These are phyloP conservation scores for Condylostylus longicornis DNA, from an alignment of 1,140 invertebrate genomes.

Conservation along the genomic window DNA sequence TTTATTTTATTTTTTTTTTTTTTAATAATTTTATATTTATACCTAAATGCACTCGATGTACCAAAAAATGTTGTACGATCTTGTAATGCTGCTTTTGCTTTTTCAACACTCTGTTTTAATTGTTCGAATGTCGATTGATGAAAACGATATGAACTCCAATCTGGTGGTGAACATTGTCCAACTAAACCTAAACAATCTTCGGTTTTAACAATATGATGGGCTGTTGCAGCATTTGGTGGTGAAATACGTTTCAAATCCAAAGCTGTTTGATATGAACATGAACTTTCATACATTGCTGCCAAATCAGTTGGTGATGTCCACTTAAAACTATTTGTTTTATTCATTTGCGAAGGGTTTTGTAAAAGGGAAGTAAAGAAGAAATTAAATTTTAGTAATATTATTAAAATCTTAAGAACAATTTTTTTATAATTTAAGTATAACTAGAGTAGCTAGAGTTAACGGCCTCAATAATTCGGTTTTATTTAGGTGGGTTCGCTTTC, in stretches of 20 bases:
- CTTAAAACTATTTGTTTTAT: too few species aligned
- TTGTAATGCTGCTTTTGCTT: conserved; percentile 68
- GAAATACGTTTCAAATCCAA: conserved; percentile 63
- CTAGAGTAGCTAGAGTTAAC: too few species aligned
- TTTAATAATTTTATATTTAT: not conserved
- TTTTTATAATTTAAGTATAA: too few species aligned
- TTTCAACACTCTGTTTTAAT: conserved; percentile 73
- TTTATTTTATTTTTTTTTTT: not conserved
- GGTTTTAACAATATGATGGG: too few species aligned
- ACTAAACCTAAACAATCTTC: conserved; percentile 40
- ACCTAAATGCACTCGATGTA: conserved; percentile 30
- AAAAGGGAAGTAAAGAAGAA: too few species aligned
- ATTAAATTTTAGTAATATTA: too few species aligned
- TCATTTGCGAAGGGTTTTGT: too few species aligned
- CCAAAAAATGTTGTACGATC: conserved; percentile 33
- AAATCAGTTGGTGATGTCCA: conserved; percentile 24
- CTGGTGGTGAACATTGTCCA: conserved; percentile 37
- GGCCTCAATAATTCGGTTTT: too few species aligned
- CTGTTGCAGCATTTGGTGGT: conserved; percentile 30
- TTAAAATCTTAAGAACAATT: too few species aligned
- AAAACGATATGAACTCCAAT: conserved; percentile 57
- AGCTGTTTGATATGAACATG: conserved; percentile 73
- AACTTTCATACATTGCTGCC: conserved; percentile 68
- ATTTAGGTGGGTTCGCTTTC: too few species aligned
- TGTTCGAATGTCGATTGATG: conserved; percentile 72